Conservation (phyloP, 2,113 vertebrate species). For the Parus major region DNA sequence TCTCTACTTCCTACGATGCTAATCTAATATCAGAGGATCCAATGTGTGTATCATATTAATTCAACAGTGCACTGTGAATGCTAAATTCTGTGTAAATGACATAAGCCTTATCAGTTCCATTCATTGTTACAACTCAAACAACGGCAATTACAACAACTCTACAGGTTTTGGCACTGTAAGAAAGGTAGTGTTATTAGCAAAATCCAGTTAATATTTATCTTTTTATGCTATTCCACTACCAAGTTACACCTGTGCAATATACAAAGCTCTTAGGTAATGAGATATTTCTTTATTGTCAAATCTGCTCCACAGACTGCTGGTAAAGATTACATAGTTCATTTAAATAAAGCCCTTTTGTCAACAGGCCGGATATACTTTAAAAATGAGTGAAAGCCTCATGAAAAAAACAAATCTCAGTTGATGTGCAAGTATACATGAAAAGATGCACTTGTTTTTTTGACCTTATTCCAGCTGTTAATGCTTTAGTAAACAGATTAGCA, state of each 20-base stretch:
- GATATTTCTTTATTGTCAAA: slow-evolving; percentile 72
- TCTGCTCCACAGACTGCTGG: slow-evolving; percentile 58
- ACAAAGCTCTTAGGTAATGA: slow-evolving; percentile 69
- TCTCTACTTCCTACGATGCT: slow-evolving; percentile 49
- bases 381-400: slow-evolving; percentile 43
- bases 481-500: slow-evolving; percentile 40
- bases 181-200: slow-evolving; percentile 66
- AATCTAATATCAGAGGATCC: slow-evolving; percentile 65
- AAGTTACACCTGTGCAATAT: slow-evolving; percentile 36
- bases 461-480: slow-evolving; percentile 30
- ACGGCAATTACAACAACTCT: slow-evolving; percentile 66
- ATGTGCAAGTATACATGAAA: slow-evolving; percentile 34
- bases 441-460: slow-evolving; percentile 30
- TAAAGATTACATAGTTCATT: slow-evolving; percentile 72
- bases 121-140: slow-evolving; percentile 75
- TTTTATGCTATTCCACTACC: slow-evolving; percentile 61
- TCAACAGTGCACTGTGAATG: slow-evolving; percentile 44
- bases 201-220: slow-evolving; percentile 69
- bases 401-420: slow-evolving; percentile 47
- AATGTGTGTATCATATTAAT: slow-evolving; percentile 64
- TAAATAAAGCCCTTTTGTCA: slow-evolving; percentile 68
- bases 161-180: slow-evolving; percentile 52
- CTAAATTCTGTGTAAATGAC: slow-evolving; percentile 64
- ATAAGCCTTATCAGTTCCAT: slow-evolving; percentile 70
- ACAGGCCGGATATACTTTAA: slow-evolving; percentile 50